Evolutionary conservation across 2,888 invertebrate species (phyloP), one percentile per base, ranked within the genome.

Genomic region (Parnassius apollo): DNA sequence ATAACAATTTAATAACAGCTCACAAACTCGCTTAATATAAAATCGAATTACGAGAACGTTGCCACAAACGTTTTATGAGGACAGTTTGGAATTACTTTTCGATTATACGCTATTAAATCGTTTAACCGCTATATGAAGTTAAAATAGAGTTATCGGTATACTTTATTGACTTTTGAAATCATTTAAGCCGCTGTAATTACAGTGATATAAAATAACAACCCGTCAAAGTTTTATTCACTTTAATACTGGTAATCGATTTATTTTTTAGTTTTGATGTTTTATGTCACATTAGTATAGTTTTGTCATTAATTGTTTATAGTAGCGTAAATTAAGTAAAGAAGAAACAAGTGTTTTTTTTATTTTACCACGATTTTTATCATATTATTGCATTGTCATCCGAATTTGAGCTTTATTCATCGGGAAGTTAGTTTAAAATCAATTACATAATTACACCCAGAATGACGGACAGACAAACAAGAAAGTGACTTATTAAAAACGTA

Each of bases 1-100:
- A 13, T 48, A 48, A 57, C 62, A 62, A 57, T 62, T 57, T 62
- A 53, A 57, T 62, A 62, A 57, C 57, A 58, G 51, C 12, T 52
- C 22, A 42, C 12, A 22, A 42, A 42, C 52, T 52, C 2, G 22
- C 48, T 52, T 42, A 12, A 48, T 42, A 53, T 42, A 52, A 50
- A 57, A 57, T 52, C 56, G 51, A 61, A 51, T 45, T 44, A 12
- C 42, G 42, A 4, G 55, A 56, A 8, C 55, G 11, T 42, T 49
- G 25, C 12, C 57, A 18, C 25, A 51, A 50, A 22, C 44, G 22
- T 42, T 60, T 53, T 42, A 45, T 53, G 13, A 50, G 11, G 35
- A 35, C 35, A 35, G 35, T 35, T 48, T 13, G 2, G 35, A 7
- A 50, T 25, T n/a, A 42, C 25, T 45, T 55, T 35, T 46, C n/a